phyloP scores from a whole-genome alignment of 1,140 invertebrate species.

The Nixonia krombeini region DNA sequence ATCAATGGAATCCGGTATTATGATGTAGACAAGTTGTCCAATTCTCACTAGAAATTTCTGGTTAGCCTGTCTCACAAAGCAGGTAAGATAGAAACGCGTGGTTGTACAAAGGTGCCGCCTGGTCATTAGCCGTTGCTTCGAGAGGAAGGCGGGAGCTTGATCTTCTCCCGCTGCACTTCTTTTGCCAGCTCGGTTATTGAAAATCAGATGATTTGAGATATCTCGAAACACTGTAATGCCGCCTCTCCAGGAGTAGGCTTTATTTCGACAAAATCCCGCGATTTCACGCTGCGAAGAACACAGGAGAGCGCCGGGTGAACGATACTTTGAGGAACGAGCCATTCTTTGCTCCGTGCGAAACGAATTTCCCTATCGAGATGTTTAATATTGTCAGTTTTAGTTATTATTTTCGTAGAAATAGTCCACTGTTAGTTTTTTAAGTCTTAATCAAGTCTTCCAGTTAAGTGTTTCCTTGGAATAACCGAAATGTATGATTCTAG shows the following conservation, averaged over 20 bases:
- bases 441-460: too few species aligned
- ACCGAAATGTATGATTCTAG: too few species aligned
- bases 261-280: background rate
- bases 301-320: too few species aligned
- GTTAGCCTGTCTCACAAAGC: constrained; percentile 6
- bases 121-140: constrained; percentile 43
- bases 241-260: background rate
- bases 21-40: background rate
- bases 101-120: constrained; percentile 45
- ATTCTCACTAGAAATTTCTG: constrained; percentile 6
- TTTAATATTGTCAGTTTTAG: too few species aligned
- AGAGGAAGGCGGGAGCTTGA: constrained; percentile 29
- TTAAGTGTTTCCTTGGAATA: too few species aligned
- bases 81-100: constrained; percentile 32
- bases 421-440: too few species aligned
- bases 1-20: background rate
- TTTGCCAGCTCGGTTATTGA: constrained; percentile 19
- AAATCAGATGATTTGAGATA: constrained; percentile 5
- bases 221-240: background rate
- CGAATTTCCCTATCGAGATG: too few species aligned
- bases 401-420: too few species aligned
- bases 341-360: too few species aligned
- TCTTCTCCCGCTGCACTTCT: background rate
- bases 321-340: background rate
- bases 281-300: background rate